Base-by-base conservation (phyloP, 92 coral and sea anemone species). In the Nematostella vectensis region DNA sequence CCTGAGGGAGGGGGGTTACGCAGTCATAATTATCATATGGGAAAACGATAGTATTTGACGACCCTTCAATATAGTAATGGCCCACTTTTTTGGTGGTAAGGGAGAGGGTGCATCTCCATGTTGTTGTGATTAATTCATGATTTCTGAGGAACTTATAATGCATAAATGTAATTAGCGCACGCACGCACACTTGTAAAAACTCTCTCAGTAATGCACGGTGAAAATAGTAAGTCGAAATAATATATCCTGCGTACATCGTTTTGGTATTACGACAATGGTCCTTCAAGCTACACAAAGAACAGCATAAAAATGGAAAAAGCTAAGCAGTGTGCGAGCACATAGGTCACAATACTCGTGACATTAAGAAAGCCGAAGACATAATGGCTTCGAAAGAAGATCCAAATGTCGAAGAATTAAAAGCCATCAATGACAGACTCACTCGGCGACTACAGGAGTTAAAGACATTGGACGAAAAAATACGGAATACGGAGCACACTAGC, bases 271-370 rank as follows among this genome's bases (percentile, higher is more conserved):
- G 55, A 49, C 55, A 49, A 49, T 49, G 55, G 55, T 49, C 55
- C 55, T 49, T 49, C 55, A 25, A 49, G 55, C 55, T 49, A 49
- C 55, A 13, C 55, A 49, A 49, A 49, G 55, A 49, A 49, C 55
- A 49, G 55, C 55, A 49, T 49, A 49, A 49, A n/a, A 49, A 49
- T 49, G 55, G 55, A 49, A 15, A 49, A 49, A 49, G 25, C 25
- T 25, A 49, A 49, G 55, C 55, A 49, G 55, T 19, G 22, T 49
- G 25, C n/a, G 55, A 19, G 55, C 55, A 49, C 55, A 49, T 19
- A 49, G 55, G 55, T 49, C 55, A 49, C 55, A 49, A 25, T 49
- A 49, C 55, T 49, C 55, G 55, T 49, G 55, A 49, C 55, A 49
- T 49, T 15, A 49, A 49, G 55, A 49, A 49, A 49, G 55, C 55